Evolutionary conservation across 2,113 vertebrate genomes (phyloP).

Genomic region (Sialia sialis): DNA sequence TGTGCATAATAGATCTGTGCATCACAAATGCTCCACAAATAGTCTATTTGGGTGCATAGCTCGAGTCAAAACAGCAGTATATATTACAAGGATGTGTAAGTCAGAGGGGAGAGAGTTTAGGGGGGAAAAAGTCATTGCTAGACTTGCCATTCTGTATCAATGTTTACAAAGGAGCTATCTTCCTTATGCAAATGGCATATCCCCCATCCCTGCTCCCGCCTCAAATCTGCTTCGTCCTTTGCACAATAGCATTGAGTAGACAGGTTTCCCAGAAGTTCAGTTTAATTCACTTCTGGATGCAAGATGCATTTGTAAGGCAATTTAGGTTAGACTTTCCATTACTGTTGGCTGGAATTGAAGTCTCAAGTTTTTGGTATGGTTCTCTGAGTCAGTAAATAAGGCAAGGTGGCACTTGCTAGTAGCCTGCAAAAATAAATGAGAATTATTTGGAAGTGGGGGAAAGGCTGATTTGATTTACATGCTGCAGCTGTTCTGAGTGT

Average conservation of each 20-base stretch:
- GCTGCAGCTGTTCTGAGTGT: not conserved
- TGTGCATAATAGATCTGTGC: conserved; percentile 40
- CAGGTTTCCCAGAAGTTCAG: not conserved
- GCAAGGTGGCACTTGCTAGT: not conserved
- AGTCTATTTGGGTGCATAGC: conserved; percentile 24
- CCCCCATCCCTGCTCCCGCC: not conserved
- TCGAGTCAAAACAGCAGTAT: conserved; percentile 15
- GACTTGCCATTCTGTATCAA: conserved; percentile 26
- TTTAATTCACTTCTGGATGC: not conserved
- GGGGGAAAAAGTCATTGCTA: not conserved
- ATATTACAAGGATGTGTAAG: conserved; percentile 41
- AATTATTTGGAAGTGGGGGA: not conserved
- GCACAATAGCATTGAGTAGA: not conserved
- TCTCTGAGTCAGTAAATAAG: not conserved
- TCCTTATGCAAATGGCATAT: conserved; percentile 15
- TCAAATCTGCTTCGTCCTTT: not conserved
- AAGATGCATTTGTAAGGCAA: not conserved
- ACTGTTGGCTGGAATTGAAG: not conserved
- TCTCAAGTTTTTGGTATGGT: not conserved
- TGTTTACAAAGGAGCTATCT: conserved; percentile 43
- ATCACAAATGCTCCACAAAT: not conserved
- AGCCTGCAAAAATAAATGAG: not conserved
- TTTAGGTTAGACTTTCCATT: not conserved
- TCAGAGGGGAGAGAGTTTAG: not conserved
- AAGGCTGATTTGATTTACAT: not conserved